Percentiles rank a stretch among this genome's conserved stretches.
These are phyloP conservation scores for Pseudochromis fuscus DNA, from an alignment of 2,797 vertebrate genomes.

Conservation along the genomic window DNA sequence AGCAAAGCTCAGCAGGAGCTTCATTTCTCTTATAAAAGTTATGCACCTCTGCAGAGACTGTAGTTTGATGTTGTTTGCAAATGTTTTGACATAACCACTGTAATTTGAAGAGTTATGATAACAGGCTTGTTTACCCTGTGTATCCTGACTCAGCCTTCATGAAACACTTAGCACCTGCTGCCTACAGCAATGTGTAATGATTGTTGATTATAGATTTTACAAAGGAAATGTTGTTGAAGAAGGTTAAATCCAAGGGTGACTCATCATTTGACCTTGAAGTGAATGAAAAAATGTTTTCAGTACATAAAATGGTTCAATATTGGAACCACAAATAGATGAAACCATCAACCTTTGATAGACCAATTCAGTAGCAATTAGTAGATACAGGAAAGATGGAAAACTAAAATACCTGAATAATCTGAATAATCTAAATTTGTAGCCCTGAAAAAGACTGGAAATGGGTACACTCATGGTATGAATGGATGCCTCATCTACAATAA, in stretches of 20 bases:
- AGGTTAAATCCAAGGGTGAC: not conserved
- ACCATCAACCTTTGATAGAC: not conserved
- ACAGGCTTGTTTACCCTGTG: slow-evolving; percentile 9
- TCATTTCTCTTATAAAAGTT: slow-evolving; percentile 2
- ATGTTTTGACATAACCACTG: not conserved
- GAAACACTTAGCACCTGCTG: not conserved
- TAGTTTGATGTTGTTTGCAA: not conserved
- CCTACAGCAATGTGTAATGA: slow-evolving; percentile 10
- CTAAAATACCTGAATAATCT: too few species aligned
- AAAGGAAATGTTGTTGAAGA: not conserved
- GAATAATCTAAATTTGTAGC: not conserved
- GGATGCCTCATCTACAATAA: slow-evolving; percentile 8
- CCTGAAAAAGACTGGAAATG: slow-evolving; percentile 9
- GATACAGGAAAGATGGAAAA: not conserved
- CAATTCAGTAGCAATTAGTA: not conserved
- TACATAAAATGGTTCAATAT: not conserved
- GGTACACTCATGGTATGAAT: slow-evolving; percentile 21
- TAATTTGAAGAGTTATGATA: slow-evolving; percentile 30
- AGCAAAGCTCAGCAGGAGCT: not conserved
- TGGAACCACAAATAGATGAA: too few species aligned
- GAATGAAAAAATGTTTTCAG: not conserved
- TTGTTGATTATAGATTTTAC: slow-evolving; percentile 28
- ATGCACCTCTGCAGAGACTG: not conserved
- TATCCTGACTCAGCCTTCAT: not conserved
- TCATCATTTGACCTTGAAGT: slow-evolving; percentile 2